These are phyloP conservation scores for Dasysyrphus tricinctus DNA, from an alignment of 2,888 invertebrate genomes.

Conservation along the genomic window DNA sequence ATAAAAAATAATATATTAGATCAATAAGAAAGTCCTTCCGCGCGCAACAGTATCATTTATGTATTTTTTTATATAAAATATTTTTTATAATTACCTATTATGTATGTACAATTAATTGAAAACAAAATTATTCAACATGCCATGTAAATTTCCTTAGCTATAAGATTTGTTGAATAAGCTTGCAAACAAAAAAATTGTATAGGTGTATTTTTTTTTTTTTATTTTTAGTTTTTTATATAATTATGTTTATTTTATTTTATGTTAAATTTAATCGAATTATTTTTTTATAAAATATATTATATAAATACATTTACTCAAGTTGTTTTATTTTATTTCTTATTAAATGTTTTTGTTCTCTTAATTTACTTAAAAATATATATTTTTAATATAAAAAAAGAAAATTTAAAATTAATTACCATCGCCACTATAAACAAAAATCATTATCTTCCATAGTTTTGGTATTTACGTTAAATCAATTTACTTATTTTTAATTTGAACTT, in stretches of 20 bases:
- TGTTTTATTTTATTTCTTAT: slow-evolving; percentile 30
- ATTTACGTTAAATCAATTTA: too few species aligned
- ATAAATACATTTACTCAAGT: slow-evolving; percentile 12
- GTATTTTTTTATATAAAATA: not conserved
- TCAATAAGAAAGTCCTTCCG: slow-evolving; percentile 50
- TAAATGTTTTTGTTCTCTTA: not conserved
- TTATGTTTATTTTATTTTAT: slow-evolving; percentile 45
- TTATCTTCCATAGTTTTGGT: too few species aligned
- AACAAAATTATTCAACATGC: slow-evolving; percentile 6
- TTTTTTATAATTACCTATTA: not conserved
- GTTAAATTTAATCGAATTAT: slow-evolving; percentile 19
- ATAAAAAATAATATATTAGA: not conserved
- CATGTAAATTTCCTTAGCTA: slow-evolving; percentile 52
- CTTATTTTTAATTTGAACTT: not conserved
- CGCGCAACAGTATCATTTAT: slow-evolving; percentile 57
- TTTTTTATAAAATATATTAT: slow-evolving; percentile 32
- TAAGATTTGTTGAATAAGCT: slow-evolving; percentile 60
- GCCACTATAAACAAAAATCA: not conserved
- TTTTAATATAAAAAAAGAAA: not conserved
- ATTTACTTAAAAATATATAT: not conserved
- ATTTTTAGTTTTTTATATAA: slow-evolving; percentile 29
- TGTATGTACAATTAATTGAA: slow-evolving; percentile 9
- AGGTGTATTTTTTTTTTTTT: not conserved
- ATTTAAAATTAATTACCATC: not conserved
- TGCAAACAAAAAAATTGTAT: not conserved